Base-by-base conservation (phyloP, 1,140 invertebrate genomes). In the Babylonia areolata region DNA sequence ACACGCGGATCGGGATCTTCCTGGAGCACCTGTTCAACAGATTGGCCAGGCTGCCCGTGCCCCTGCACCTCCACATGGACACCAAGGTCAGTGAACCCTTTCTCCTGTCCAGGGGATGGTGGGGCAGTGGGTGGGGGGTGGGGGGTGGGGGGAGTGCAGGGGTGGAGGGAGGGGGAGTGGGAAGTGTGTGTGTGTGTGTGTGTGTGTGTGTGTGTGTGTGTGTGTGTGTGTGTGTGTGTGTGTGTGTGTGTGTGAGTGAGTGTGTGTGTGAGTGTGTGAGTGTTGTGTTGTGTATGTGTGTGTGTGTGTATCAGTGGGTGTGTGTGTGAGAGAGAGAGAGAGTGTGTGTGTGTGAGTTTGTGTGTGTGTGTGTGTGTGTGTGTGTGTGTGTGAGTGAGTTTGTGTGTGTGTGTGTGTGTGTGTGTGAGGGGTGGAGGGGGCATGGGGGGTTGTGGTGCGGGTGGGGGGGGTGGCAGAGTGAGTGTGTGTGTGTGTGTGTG, bases 1-100 rank as follows among this genome's bases (percentile, higher is more conserved):
- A 91, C 86, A 94, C 93, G 2, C 78, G 92, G 15, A 87, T 91
- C n/a, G 93, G 93, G 5, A 90, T 93, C 37, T 94, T 91, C 85
- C 86, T 90, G 77, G 93, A 93, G 78, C 93, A 93, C 86, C 78
- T 93, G 11, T 46, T 94, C 12, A 89, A 88, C 58, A 54, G 88
- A 20, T 12, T 92, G 17, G 78, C 85, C 2, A 75, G 85, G 75
- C 85, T 89, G 40, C 86, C 86, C 20, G 86, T 86, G 23, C 86
- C 88, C 1, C 75, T 91, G 12, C 87, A 90, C 33, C 20, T 92
- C 0, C 85, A 85, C 37, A 88, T 93, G 51, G 88, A 89, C 51
- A 91, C 87, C 58, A 94, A 93, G 92, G 93, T 94, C 90, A 89
- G 90, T 71, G 69, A 20, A 31, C 11, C 9, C 12, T 11, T 12